phyloP scores from a whole-genome alignment of 2,888 invertebrate species.

The Elmis aenea region DNA sequence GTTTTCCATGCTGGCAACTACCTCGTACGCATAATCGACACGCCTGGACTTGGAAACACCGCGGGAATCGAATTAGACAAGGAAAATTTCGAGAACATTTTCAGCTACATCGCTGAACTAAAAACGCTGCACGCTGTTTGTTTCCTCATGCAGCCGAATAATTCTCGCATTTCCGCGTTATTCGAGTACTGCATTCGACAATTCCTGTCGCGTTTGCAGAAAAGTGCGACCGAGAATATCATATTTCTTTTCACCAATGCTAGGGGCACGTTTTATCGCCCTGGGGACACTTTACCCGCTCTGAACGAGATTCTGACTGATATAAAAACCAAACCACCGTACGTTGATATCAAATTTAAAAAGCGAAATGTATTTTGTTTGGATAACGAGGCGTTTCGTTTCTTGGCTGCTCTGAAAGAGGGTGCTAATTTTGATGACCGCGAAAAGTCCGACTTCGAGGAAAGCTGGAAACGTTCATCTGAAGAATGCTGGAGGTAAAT shows the following conservation, averaged over 20 bases:
- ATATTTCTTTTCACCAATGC: conserved; percentile 34
- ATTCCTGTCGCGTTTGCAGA: conserved; percentile 33
- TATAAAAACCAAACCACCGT: conserved; percentile 22
- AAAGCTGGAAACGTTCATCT: conserved; percentile 19
- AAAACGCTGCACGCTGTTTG: conserved; percentile 34
- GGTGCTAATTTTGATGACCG: conserved; percentile 12
- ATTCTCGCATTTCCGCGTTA: conserved; percentile 25
- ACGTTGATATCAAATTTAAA: conserved; percentile 26
- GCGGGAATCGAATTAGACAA: conserved; percentile 26
- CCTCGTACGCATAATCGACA: conserved; percentile 31
- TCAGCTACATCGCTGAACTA: conserved; percentile 29
- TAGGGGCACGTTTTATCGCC: conserved; percentile 24
- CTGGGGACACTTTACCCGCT: conserved; percentile 33
- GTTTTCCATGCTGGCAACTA: background rate
- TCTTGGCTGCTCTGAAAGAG: conserved; percentile 29
- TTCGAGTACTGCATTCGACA: conserved; percentile 33
- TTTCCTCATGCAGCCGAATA: conserved; percentile 29
- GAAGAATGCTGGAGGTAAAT: conserved; percentile 8
- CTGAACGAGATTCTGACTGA: conserved; percentile 27
- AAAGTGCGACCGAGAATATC: conserved; percentile 31
- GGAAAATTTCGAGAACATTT: conserved; percentile 32
- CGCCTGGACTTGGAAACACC: conserved; percentile 34
- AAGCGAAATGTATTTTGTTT: conserved; percentile 32
- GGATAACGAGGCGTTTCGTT: conserved; percentile 34
- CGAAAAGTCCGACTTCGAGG: conserved; percentile 10